phyloP scores from a whole-genome alignment of 2,113 vertebrate genomes.

The Hyperopisus bebe region DNA sequence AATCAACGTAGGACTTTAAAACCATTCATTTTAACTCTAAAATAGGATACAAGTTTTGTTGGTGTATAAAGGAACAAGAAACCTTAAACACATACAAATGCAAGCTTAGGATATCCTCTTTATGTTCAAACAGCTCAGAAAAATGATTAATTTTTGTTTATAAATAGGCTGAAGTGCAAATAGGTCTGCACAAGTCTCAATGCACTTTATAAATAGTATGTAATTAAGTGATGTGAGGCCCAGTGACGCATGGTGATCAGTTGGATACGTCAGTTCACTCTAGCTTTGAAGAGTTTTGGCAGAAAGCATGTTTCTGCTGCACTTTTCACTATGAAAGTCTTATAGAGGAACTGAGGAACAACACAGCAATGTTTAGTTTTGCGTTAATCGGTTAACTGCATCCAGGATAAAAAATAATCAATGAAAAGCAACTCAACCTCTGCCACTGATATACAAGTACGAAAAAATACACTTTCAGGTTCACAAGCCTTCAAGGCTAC shows the following conservation, averaged over 20 bases:
- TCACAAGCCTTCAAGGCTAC: neutral
- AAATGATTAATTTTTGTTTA: constrained; percentile 28
- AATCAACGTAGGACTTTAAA: neutral
- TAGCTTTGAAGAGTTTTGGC: neutral
- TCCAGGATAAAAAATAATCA: neutral
- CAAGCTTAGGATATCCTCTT: constrained; percentile 27
- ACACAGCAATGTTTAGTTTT: neutral
- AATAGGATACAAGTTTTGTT: neutral
- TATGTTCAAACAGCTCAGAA: constrained; percentile 26
- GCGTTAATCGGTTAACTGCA: neutral
- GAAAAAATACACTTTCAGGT: neutral
- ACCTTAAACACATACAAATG: neutral
- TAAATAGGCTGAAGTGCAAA: constrained; percentile 54
- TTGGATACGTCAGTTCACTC: constrained; percentile 20
- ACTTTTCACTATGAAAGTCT: neutral
- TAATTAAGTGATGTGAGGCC: constrained; percentile 35
- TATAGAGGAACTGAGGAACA: neutral
- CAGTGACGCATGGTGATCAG: constrained; percentile 22
- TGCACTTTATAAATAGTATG: constrained; percentile 60
- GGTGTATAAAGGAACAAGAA: neutral
- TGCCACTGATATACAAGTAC: neutral
- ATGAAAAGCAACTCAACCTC: neutral
- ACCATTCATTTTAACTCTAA: neutral
- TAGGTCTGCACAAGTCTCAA: constrained; percentile 62
- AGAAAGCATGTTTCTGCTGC: neutral